phyloP scores from a whole-genome alignment of 2,888 invertebrate genomes.

The Celastrina argiolus region DNA sequence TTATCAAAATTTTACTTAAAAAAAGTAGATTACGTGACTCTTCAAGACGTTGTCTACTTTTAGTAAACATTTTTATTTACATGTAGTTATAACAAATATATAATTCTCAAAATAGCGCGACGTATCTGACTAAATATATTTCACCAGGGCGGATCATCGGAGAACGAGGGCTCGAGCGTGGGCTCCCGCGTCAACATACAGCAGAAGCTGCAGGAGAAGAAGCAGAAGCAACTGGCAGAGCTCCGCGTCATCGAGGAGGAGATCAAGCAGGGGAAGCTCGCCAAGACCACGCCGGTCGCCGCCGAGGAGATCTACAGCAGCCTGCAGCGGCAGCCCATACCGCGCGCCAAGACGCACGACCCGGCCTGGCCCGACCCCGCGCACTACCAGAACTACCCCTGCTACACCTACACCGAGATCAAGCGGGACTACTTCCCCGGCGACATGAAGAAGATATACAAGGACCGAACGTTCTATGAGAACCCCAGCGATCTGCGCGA shows the following conservation, averaged over 20 bases:
- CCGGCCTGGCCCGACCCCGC: slow-evolving; percentile 63
- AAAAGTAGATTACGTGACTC: too few species aligned
- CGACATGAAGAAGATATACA: slow-evolving; percentile 49
- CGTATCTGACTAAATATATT: background rate
- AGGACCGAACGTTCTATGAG: slow-evolving; percentile 58
- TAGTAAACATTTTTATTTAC: too few species aligned
- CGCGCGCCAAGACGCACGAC: slow-evolving; percentile 82
- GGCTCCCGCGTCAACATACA: slow-evolving; percentile 89
- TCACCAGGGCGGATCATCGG: slow-evolving; percentile 80
- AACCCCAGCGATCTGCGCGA: slow-evolving; percentile 55
- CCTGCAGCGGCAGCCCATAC: slow-evolving; percentile 81
- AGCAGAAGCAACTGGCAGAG: slow-evolving; percentile 91
- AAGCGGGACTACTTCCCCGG: slow-evolving; percentile 58
- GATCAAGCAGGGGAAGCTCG: slow-evolving; percentile 89
- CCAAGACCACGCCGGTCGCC: slow-evolving; percentile 71
- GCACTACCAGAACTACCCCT: slow-evolving; percentile 66
- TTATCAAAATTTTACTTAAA: background rate
- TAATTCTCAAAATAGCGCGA: too few species aligned
- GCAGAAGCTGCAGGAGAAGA: slow-evolving; percentile 91
- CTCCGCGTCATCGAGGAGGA: slow-evolving; percentile 88
- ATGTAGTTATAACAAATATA: too few species aligned
- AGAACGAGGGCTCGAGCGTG: slow-evolving; percentile 86
- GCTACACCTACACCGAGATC: slow-evolving; percentile 66
- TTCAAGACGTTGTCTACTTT: too few species aligned
- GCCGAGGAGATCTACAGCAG: slow-evolving; percentile 78